Conservation (phyloP, 2,888 invertebrate species). For the Eupsilia transversa region DNA sequence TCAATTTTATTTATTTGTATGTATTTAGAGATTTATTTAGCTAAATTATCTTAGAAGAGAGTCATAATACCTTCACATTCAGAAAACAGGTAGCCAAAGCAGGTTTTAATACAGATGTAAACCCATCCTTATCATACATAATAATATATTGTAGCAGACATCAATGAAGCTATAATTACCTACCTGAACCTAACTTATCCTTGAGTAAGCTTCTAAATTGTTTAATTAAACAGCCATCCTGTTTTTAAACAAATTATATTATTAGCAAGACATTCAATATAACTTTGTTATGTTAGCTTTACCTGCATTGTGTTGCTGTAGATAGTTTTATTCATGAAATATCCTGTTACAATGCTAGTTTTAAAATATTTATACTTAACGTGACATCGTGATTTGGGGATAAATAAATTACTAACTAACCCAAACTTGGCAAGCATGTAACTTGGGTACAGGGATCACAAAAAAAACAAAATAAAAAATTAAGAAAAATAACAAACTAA, state of each 20-base stretch:
- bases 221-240: slow-evolving; percentile 47
- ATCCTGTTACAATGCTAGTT: slow-evolving; percentile 12
- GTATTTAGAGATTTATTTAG: no score
- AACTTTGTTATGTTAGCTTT: slow-evolving; percentile 25
- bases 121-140: not conserved
- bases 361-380: not conserved
- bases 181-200: slow-evolving; percentile 6
- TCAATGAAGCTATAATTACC: slow-evolving; percentile 46
- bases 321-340: slow-evolving; percentile 21
- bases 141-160: slow-evolving; percentile 17
- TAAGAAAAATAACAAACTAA: not conserved
- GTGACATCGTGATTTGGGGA: not conserved
- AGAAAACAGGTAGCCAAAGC: slow-evolving; percentile 17
- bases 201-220: slow-evolving; percentile 36
- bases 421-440: no score
- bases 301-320: slow-evolving; percentile 31
- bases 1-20: no score
- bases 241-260: slow-evolving; percentile 45
- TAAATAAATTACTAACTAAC: no score
- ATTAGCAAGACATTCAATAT: slow-evolving; percentile 24
- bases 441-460: no score
- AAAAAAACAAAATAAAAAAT: no score
- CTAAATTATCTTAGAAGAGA: no score
- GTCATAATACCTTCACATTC: not conserved
- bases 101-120: slow-evolving; percentile 30